Conservation (phyloP, 1,140 invertebrate species). For the Yoshiicerus persimilis region DNA sequence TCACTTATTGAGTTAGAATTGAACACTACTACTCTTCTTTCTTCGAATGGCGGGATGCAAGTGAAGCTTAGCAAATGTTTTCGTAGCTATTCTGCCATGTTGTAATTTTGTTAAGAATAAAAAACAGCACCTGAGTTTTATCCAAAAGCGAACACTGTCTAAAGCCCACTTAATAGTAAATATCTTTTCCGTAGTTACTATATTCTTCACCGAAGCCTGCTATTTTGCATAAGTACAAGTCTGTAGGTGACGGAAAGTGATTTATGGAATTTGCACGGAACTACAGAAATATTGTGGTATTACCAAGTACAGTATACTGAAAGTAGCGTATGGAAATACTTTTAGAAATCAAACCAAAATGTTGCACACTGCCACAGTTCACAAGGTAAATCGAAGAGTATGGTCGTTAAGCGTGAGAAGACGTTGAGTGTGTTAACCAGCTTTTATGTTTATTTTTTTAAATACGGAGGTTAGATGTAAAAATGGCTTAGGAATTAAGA, state of each 20-base stretch:
- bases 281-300: neutral
- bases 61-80: neutral
- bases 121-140: neutral
- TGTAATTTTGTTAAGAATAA: neutral
- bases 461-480: neutral
- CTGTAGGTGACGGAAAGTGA: no score
- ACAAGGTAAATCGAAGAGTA: neutral
- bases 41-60: neutral
- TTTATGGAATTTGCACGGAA: neutral
- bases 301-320: neutral
- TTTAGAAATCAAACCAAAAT: no score
- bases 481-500: neutral
- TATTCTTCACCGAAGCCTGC: no score
- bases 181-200: no score
- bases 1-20: neutral
- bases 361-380: neutral
- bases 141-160: neutral
- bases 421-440: neutral
- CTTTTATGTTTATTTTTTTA: neutral
- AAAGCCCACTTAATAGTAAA: no score
- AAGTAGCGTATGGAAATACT: no score
- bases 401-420: neutral
- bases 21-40: neutral
- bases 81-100: neutral
- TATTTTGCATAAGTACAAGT: no score